Percentiles rank a stretch among this genome's conserved stretches.
Evolutionary conservation across 2,797 vertebrate species (phyloP).

Genomic region (Kryptopterus vitreolus): DNA sequence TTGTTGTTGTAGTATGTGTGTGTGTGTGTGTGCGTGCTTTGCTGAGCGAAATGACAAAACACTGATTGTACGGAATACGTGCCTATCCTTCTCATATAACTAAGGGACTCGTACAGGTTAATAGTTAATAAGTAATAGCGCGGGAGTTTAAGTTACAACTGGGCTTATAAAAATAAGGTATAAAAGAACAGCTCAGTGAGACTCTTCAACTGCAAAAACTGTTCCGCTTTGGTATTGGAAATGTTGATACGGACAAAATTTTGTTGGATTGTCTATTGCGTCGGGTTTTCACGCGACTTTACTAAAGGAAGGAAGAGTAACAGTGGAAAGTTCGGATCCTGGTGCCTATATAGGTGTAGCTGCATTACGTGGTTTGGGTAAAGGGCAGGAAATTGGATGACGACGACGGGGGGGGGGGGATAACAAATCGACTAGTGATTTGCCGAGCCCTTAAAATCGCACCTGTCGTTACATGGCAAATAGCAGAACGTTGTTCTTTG

Average conservation of each 20-base stretch:
- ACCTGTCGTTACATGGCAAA: not conserved
- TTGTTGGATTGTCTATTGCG: not conserved
- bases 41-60: slow-evolving; percentile 18
- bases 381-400: no score
- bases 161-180: slow-evolving; percentile 11
- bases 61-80: slow-evolving; percentile 28
- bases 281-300: not conserved
- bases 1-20: not conserved
- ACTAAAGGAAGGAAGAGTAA: not conserved
- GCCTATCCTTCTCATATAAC: slow-evolving; percentile 19
- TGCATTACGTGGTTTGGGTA: not conserved
- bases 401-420: no score
- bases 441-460: not conserved
- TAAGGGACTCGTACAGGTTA: slow-evolving; percentile 25
- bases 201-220: slow-evolving; percentile 24
- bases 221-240: no score
- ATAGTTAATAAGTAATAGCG: slow-evolving; percentile 33
- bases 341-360: not conserved
- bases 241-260: not conserved
- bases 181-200: not conserved
- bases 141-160: slow-evolving; percentile 14
- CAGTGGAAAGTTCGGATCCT: not conserved
- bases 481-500: not conserved
- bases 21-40: slow-evolving; percentile 8
- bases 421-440: not conserved